Evolutionary conservation across 1,140 invertebrate genomes (phyloP), one percentile per base, ranked within the genome.

Genomic region (Heliconius himera): DNA sequence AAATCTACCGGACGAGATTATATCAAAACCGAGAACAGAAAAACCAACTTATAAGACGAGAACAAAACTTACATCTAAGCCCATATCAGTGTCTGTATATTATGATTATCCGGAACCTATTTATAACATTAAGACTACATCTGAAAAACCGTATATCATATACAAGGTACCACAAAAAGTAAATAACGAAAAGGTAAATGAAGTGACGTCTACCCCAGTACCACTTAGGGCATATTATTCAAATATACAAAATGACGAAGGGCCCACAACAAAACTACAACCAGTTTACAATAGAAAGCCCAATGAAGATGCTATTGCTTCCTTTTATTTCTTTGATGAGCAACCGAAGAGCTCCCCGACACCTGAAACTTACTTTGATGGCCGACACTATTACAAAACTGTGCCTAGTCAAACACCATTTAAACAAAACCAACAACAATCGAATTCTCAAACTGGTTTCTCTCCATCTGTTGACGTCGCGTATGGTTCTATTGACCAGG

Each of bases 241-340:
- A 18, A 95, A 96, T 4, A 91, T 93, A 1, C 92, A 93, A 84
- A 96, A 95, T 70, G 94, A 95, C 56, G 88, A 85, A 82, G 94
- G 95, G 33, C 93, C 95, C 11, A 92, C 96, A 8, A 95, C 95
- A 16, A 94, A 95, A 88, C 76, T 94, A 78, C 95, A 95, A 83
- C 93, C 93, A 1, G 90, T 94, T 13, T 94, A 91, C 77, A 93
- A 91, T 74, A 89, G 88, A 36, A 94, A 90, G 83, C 92, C 92
- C 46, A 95, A 91, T 70, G 92, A 95, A 46, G 93, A 95, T 80
- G 90, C 91, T 49, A 90, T 95, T 26, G 91, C 95, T 49, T 95
- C 95, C 26, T 95, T 95, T 84, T 96, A 96, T 82, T 96, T 95
- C 87, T 96, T 95, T 80, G 95, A 96, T 78, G 95, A 96, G 82